Conservation (phyloP, 2,797 vertebrate genomes). For the Pseudochirops cupreus region DNA sequence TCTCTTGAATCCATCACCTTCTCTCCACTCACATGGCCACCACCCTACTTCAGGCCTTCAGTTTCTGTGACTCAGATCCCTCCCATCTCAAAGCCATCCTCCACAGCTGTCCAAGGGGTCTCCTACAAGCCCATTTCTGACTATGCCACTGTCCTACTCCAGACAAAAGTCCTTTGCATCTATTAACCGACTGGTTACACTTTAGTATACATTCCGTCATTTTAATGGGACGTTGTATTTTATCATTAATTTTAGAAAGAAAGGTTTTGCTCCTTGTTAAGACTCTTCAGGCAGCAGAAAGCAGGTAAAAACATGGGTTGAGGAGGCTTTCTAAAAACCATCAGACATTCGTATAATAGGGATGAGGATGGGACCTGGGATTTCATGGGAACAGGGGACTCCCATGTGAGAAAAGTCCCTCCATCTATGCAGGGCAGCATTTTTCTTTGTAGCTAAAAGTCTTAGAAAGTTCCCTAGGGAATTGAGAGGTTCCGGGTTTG, state of each 20-base stretch:
- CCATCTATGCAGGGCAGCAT: not conserved
- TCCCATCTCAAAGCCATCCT: not conserved
- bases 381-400: not conserved
- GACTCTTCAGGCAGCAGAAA: not conserved
- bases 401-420: not conserved
- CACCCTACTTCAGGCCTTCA: not conserved
- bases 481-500: not conserved
- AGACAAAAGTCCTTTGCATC: not conserved
- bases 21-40: not conserved
- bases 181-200: not conserved
- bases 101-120: not conserved
- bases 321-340: not conserved
- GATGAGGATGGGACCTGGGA: not conserved
- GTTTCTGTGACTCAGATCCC: not conserved
- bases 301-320: not conserved
- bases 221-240: not conserved
- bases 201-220: not conserved
- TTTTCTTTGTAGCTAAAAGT: not conserved
- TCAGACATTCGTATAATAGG: not conserved
- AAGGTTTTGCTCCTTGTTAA: not conserved
- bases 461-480: not conserved
- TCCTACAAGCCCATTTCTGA: not conserved
- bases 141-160: not conserved
- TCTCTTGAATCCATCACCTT: not conserved
- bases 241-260: not conserved